These are phyloP conservation scores for Monoplex corrugatus DNA, from an alignment of 2,888 invertebrate species.

Conservation along the genomic window DNA sequence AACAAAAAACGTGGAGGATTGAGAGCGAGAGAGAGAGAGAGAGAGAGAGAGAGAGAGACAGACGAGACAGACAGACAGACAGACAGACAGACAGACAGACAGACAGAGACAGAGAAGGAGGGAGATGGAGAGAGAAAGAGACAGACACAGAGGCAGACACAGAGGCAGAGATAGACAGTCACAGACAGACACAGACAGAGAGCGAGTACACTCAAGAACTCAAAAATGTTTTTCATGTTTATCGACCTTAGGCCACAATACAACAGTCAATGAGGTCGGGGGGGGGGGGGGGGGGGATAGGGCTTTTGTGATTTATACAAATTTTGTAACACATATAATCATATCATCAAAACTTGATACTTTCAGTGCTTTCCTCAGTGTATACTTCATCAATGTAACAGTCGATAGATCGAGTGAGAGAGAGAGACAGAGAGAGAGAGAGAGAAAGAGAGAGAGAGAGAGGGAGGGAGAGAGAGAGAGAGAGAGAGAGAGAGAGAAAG, in stretches of 20 bases:
- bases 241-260: too few relatives aligned
- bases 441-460: neutral
- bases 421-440: neutral
- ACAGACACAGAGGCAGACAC: neutral
- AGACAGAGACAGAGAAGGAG: conserved; percentile 37
- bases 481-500: neutral
- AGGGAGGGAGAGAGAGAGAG: neutral
- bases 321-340: too few relatives aligned
- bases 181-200: neutral
- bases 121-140: neutral
- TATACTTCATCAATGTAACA: neutral
- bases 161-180: neutral
- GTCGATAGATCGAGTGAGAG: neutral
- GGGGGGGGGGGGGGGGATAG: neutral
- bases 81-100: conserved; percentile 19
- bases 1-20: too few relatives aligned
- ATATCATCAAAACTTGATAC: too few relatives aligned
- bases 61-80: neutral
- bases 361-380: too few relatives aligned
- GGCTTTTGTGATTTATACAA: too few relatives aligned
- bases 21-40: conserved; percentile 7
- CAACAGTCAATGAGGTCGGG: neutral
- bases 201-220: neutral
- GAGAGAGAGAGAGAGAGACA: too few relatives aligned
- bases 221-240: too few relatives aligned